phyloP scores from a whole-genome alignment of 2,797 vertebrate genomes.

The Betta splendens region DNA sequence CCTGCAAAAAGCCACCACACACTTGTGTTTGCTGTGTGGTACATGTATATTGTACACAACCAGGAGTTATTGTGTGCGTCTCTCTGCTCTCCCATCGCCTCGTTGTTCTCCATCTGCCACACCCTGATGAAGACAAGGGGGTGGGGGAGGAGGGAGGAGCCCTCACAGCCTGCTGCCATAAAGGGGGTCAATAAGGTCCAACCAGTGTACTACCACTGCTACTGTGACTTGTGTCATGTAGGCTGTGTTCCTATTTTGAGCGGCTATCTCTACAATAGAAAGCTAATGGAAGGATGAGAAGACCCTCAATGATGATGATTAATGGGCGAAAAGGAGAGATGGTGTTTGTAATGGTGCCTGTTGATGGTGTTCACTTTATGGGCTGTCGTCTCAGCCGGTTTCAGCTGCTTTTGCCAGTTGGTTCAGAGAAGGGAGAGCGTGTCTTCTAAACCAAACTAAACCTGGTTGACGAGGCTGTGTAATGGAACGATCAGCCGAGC shows the following conservation, averaged over 20 bases:
- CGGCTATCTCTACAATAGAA: slow-evolving; percentile 60
- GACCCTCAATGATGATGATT: slow-evolving; percentile 75
- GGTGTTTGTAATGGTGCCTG: too few species aligned
- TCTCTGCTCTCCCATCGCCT: slow-evolving; percentile 5
- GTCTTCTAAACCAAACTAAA: too few species aligned
- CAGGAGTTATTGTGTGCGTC: slow-evolving; percentile 49
- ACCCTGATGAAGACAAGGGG: slow-evolving; percentile 31
- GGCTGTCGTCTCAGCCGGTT: too few species aligned
- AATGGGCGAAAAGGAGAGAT: slow-evolving; percentile 65
- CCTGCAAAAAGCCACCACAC: too few species aligned
- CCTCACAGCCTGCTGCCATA: slow-evolving; percentile 47
- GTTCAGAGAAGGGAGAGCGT: too few species aligned
- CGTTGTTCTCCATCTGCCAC: slow-evolving; percentile 30
- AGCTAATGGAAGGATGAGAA: slow-evolving; percentile 69
- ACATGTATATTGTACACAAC: slow-evolving; percentile 25
- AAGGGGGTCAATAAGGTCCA: slow-evolving; percentile 73
- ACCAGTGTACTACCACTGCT: too few species aligned
- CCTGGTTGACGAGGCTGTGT: too few species aligned
- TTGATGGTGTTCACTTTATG: too few species aligned
- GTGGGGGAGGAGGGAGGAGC: slow-evolving; percentile 29
- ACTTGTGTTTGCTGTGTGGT: slow-evolving; percentile 8
- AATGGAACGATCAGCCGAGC: neutral
- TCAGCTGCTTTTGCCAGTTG: too few species aligned
- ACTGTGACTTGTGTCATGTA: slow-evolving; percentile 63
- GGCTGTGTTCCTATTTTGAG: slow-evolving; percentile 60